Evolutionary conservation across 2,888 invertebrate species (phyloP).

Genomic region (Silvanus unidentatus): DNA sequence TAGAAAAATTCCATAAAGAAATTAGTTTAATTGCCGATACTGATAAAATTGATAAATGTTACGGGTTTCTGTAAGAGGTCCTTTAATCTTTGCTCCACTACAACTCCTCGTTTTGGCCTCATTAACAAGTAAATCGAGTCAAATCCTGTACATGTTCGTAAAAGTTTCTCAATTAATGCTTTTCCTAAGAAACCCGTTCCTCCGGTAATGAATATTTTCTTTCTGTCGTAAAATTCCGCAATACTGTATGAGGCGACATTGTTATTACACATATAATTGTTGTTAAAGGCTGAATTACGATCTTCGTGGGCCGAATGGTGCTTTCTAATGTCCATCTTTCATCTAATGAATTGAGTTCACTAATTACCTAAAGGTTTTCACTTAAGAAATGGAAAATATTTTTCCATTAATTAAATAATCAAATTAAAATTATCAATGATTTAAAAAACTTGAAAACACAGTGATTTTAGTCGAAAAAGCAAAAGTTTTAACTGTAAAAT

Average conservation of each 20-base stretch:
- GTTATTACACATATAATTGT: constrained; percentile 17
- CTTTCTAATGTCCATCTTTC: too few relatives aligned
- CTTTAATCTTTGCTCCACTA: constrained; percentile 63
- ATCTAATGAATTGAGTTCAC: too few relatives aligned
- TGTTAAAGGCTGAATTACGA: constrained; percentile 5
- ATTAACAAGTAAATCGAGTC: constrained; percentile 75
- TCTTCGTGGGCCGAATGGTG: too few relatives aligned
- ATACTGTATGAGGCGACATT: constrained; percentile 31
- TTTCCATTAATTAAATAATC: too few relatives aligned
- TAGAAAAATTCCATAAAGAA: constrained; percentile 36
- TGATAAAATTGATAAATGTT: constrained; percentile 19
- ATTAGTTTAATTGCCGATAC: neutral
- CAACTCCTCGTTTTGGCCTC: constrained; percentile 64
- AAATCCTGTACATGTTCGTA: constrained; percentile 77
- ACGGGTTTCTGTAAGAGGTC: constrained; percentile 69
- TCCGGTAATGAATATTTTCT: constrained; percentile 38
- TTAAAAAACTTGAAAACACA: too few relatives aligned
- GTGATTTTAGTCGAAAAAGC: too few relatives aligned
- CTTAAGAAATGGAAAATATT: too few relatives aligned
- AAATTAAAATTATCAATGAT: too few relatives aligned
- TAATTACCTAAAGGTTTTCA: too few relatives aligned
- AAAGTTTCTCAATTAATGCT: constrained; percentile 84
- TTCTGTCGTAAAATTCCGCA: constrained; percentile 35
- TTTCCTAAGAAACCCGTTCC: constrained; percentile 78
- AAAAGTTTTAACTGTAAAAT: too few relatives aligned